Conservation (phyloP, 2,888 invertebrate species). For the Callyntrura sp. region DNA sequence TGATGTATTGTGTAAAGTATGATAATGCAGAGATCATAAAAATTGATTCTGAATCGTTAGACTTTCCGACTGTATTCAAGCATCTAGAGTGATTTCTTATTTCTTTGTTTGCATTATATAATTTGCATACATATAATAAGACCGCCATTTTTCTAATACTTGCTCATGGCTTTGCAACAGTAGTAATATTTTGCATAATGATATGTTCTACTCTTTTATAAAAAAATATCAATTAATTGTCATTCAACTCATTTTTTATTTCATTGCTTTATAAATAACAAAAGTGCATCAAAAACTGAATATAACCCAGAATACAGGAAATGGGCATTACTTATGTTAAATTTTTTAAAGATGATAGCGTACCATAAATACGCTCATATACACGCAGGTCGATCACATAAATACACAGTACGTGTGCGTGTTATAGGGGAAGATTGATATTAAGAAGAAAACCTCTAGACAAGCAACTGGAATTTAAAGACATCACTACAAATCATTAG, state of each 20-base stretch:
- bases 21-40: too few species aligned
- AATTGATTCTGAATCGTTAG: too few species aligned
- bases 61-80: too few species aligned
- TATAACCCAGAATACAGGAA: slow-evolving; percentile 10
- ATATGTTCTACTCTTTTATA: neutral
- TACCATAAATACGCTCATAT: neutral
- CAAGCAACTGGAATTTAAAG: slow-evolving; percentile 5
- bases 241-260: neutral
- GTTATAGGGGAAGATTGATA: neutral
- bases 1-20: too few species aligned
- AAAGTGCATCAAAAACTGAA: neutral
- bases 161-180: neutral
- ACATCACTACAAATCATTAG: slow-evolving; percentile 6
- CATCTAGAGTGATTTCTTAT: too few species aligned
- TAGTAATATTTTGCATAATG: neutral
- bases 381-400: neutral
- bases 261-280: neutral
- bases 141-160: too few species aligned
- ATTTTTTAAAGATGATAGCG: neutral
- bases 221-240: too few species aligned
- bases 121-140: too few species aligned
- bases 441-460: neutral
- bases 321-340: neutral
- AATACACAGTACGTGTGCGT: neutral
- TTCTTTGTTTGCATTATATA: too few species aligned